Evolutionary conservation across 2,888 invertebrate genomes (phyloP), one percentile per base, ranked within the genome.

Genomic region (Criorhina ranunculi): DNA sequence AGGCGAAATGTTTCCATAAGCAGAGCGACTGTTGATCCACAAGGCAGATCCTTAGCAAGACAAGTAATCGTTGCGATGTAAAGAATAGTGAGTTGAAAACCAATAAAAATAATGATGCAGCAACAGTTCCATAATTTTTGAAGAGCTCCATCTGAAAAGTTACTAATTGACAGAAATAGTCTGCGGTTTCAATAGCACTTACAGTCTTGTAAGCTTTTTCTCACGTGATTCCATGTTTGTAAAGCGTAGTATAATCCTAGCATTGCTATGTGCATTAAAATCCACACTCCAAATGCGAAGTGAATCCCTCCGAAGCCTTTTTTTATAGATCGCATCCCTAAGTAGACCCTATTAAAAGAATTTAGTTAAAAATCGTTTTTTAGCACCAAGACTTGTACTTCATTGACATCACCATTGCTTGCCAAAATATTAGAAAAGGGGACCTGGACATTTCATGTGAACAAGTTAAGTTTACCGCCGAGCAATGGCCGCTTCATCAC

Each of bases 1-100:
- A 97, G 92, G 8, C 98, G 94, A 11, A 95, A 93, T 95, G 89
- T 89, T 77, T 92, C 92, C 62, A 91, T 77, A 5, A 91, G 87
- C 55, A 91, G 70, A 93, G 91, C 88, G 5, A 89, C 88, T 4
- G 89, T 89, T 2, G 90, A 88, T 37, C 89, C 88, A 67, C 90
- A 90, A 17, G 90, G 89, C 59, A 91, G 76, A 35, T 89, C 76
- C n/a, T 90, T 87, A 75, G 88, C 88, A 0, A 89, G 75, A 35
- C 90, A 90, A 8, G 89, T 75, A 17, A 87, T 87, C 1, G 90
- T 88, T 12, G 89, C 88, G 2, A 89, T 86, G 66, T 89, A 91
- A 5, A 88, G 87, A 42, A 91, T 90, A 0, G 88, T 81, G 57
- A 90, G 33, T 87, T 91, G 91, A 5, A 88, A 87, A 24, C 87